phyloP scores from a whole-genome alignment of 1,140 invertebrate species.

The Lepeophtheirus salmonis region DNA sequence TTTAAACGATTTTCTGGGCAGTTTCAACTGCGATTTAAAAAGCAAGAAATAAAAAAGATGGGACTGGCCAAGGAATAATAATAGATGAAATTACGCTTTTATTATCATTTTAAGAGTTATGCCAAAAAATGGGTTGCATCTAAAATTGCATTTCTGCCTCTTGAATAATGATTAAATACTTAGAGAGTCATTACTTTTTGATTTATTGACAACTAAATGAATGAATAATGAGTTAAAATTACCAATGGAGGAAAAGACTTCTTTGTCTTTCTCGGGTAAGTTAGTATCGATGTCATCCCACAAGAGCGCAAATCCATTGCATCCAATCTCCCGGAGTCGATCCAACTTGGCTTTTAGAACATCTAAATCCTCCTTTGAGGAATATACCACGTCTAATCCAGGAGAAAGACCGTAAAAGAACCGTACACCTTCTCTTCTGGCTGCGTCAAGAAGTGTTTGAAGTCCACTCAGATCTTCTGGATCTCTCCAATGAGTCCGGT shows the following conservation, averaged over 20 bases:
- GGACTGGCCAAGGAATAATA: no score
- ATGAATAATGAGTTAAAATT: no score
- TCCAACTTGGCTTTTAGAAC: not conserved
- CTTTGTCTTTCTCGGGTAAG: not conserved
- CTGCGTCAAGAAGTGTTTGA: not conserved
- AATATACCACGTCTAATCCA: slow-evolving; percentile 12
- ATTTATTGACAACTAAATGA: no score
- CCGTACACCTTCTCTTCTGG: not conserved
- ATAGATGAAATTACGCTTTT: no score
- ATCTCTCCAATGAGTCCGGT: slow-evolving; percentile 2
- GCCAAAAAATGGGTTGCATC: no score
- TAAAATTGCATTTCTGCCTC: no score
- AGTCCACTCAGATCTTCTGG: not conserved
- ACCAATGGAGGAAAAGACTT: slow-evolving; percentile 8
- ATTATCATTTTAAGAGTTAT: no score
- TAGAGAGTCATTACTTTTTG: no score
- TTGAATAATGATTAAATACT: no score
- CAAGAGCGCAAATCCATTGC: slow-evolving; percentile 7
- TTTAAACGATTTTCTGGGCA: no score
- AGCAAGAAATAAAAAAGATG: no score
- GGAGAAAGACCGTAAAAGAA: slow-evolving; percentile 16
- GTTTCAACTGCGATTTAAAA: no score
- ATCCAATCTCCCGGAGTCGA: not conserved
- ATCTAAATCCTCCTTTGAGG: not conserved
- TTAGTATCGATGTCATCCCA: slow-evolving; percentile 17